These are phyloP conservation scores for Paramisgurnus dabryanus DNA, from an alignment of 2,113 vertebrate species.

Conservation along the genomic window DNA sequence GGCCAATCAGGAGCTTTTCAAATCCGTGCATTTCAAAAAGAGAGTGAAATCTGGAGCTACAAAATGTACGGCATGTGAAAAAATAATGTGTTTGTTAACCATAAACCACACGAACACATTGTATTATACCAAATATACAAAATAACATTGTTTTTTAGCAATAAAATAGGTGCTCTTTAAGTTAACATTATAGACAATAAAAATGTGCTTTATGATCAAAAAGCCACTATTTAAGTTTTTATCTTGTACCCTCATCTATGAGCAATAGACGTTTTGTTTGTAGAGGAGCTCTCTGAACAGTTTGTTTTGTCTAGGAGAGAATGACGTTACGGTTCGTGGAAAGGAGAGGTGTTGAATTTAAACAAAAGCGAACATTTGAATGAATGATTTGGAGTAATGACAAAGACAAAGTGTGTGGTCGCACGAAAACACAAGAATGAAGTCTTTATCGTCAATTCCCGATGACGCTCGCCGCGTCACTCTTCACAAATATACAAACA, in stretches of 20 bases:
- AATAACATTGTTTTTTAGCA: too few species aligned
- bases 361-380: slow-evolving; percentile 4
- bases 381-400: background rate
- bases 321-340: slow-evolving; percentile 22
- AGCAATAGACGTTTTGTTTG: background rate
- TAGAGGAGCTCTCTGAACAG: background rate
- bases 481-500: slow-evolving; percentile 23
- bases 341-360: background rate
- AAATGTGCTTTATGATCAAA: background rate
- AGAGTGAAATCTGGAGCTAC: too few species aligned
- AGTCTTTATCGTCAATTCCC: background rate
- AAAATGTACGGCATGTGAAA: too few species aligned
- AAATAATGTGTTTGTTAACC: too few species aligned
- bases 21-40: too few species aligned
- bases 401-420: slow-evolving; percentile 2
- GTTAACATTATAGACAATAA: too few species aligned
- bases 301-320: background rate
- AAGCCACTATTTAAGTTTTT: background rate
- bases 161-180: too few species aligned
- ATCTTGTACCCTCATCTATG: background rate
- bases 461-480: background rate
- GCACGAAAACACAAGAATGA: background rate
- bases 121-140: too few species aligned
- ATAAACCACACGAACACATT: too few species aligned
- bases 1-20: too few species aligned